These are phyloP conservation scores for Calliopsis andreniformis DNA, from an alignment of 1,140 invertebrate genomes.

Conservation along the genomic window DNA sequence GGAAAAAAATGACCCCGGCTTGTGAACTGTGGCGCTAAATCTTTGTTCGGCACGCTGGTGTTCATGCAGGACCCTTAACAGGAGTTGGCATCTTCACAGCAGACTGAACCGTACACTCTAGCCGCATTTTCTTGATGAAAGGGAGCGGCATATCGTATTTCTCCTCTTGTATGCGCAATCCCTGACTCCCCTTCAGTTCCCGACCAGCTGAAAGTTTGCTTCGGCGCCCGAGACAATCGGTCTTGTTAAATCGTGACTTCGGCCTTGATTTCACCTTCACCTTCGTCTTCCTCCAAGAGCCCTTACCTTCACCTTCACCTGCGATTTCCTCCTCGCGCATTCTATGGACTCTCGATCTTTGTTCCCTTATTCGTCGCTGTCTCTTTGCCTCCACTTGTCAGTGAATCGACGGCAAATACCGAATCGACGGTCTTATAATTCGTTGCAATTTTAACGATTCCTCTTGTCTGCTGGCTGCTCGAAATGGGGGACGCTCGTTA, in stretches of 20 bases:
- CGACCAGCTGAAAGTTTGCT: constrained; percentile 60
- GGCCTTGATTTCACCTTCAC: constrained; percentile 33
- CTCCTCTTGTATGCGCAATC: constrained; percentile 33
- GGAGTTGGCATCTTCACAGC: constrained; percentile 50
- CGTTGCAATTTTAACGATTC: constrained; percentile 70
- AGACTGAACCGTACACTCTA: constrained; percentile 17
- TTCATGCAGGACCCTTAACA: constrained; percentile 39
- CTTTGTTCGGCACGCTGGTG: not conserved
- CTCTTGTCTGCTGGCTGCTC: constrained; percentile 63
- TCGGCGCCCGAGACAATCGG: constrained; percentile 65
- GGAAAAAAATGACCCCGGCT: constrained; percentile 10
- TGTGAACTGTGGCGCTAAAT: not conserved
- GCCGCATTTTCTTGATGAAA: constrained; percentile 11
- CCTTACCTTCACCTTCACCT: constrained; percentile 20
- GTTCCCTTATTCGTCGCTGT: not conserved
- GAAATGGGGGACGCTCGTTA: not conserved
- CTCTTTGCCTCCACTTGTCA: not conserved
- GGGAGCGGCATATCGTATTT: constrained; percentile 35
- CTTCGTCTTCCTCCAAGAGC: constrained; percentile 3
- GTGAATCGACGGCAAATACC: constrained; percentile 49
- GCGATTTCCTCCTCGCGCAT: constrained; percentile 3
- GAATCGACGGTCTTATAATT: constrained; percentile 53
- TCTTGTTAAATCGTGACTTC: constrained; percentile 66
- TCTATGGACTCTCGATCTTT: not conserved
- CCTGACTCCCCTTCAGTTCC: constrained; percentile 6